Evolutionary conservation across 1,140 invertebrate species (phyloP), one percentile per base, ranked within the genome.

Genomic region (Bombus polaris): DNA sequence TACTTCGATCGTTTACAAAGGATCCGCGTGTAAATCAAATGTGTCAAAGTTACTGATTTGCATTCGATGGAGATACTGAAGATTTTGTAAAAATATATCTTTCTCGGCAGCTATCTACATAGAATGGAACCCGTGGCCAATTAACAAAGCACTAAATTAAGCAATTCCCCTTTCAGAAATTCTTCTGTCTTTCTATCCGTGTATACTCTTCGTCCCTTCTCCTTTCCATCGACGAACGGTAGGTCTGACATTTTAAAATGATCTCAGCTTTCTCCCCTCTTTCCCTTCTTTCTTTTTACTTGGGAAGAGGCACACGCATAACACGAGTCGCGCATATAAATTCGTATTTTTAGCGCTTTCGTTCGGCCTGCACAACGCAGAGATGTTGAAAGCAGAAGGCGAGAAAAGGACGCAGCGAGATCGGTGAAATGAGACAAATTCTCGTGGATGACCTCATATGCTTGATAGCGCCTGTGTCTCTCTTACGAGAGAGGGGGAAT

Each of bases 401-500:
- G 57, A 62, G 82, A 35, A 18, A 59, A 73, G 72, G 73, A 66
- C 37, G 73, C n/a, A 59, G 78, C 84, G 78, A 65, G 81, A 68
- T 87, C 83, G 79, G 62, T 42, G 53, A 94, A 93, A 92, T 93
- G 88, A 93, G 93, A 92, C 93, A 92, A 93, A 89, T 92, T 92
- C 88, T 91, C 78, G 90, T 81, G 80, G 87, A 93, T 92, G 91
- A 93, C 87, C 89, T 93, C 92, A 92, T 87, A 86, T 44, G 66
- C 39, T 18, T n/a, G 44, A 77, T 68, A 68, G 4, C 37, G 39
- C 42, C 44, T 65, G 22, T 79, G 37, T 25, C 35, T 78, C 39
- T 77, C 9, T 6, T 12, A 28, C 2, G 13, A 77, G 13, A 42
- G 37, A 87, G 2, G 6, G n/a, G 28, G n/a, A n/a, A 76, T 68